A percentile compares a stretch with the other conserved stretches of the same genome.
Conservation (phyloP, 2,797 vertebrate species). For the Nannoperca obscura region DNA sequence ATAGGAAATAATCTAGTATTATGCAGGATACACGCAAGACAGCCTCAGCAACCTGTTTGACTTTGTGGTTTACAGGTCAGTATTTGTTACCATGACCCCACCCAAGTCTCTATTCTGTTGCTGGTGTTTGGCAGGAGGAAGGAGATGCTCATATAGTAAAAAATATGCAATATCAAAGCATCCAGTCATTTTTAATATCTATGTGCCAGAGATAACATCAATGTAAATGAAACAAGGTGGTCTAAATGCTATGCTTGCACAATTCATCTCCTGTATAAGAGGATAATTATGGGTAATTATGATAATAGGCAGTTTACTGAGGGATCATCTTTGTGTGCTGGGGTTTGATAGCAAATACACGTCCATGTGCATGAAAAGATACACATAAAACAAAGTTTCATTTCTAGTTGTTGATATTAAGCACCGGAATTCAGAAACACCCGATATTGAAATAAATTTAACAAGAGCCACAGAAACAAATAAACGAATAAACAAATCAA, state of each 20-base stretch:
- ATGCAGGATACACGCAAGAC: not conserved
- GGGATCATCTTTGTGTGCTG: slow-evolving; percentile 1
- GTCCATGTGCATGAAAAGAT: not conserved
- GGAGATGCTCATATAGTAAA: not conserved
- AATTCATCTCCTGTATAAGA: slow-evolving; percentile 7
- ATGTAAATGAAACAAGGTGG: slow-evolving; percentile 4
- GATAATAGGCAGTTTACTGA: slow-evolving; percentile 11
- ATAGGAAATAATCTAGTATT: not conserved
- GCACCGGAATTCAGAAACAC: not conserved
- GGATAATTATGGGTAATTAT: slow-evolving; percentile 45
- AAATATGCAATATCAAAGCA: not conserved
- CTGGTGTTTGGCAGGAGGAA: not conserved
- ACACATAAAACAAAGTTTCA: not conserved
- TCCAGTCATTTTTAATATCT: not conserved
- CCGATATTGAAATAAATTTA: not conserved
- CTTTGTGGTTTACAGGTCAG: slow-evolving; percentile 14
- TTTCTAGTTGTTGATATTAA: not conserved
- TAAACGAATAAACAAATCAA: not conserved
- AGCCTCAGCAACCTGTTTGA: slow-evolving; percentile 7
- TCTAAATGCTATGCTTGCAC: slow-evolving; percentile 18
- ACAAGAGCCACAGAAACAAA: not conserved
- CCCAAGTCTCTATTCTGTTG: not conserved
- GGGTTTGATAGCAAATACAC: slow-evolving; percentile 27
- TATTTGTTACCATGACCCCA: not conserved
- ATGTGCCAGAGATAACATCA: not conserved